A percentile compares a stretch with the other conserved stretches of the same genome.
phyloP scores from a whole-genome alignment of 2,797 vertebrate species.

The Thunnus albacares region DNA sequence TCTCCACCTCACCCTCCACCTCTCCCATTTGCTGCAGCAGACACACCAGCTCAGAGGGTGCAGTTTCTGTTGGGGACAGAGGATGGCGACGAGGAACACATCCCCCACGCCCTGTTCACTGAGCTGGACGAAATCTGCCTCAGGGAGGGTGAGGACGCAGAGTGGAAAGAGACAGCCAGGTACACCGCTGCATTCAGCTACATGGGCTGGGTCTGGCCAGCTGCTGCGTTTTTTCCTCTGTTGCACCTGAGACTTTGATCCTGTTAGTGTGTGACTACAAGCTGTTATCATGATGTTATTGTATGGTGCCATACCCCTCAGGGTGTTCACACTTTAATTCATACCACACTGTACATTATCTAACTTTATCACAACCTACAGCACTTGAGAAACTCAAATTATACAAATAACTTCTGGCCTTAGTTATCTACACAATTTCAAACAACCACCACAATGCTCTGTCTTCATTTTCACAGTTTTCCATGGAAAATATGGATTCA shows the following conservation, averaged over 20 bases:
- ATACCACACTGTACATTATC: background rate
- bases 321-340: background rate
- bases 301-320: background rate
- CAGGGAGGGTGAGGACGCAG: slow-evolving; percentile 95
- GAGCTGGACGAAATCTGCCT: slow-evolving; percentile 98
- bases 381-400: background rate
- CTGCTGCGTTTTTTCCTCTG: slow-evolving; percentile 5
- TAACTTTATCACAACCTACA: background rate
- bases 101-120: slow-evolving; percentile 98
- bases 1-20: background rate
- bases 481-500: background rate
- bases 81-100: slow-evolving; percentile 97
- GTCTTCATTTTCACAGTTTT: too few species aligned
- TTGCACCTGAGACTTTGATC: slow-evolving; percentile 33
- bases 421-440: too few species aligned
- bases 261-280: background rate
- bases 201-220: slow-evolving; percentile 22
- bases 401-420: too few species aligned
- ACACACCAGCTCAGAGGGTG: slow-evolving; percentile 97
- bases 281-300: background rate
- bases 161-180: slow-evolving; percentile 99
- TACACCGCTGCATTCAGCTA: slow-evolving; percentile 62
- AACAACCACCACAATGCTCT: background rate
- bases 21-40: slow-evolving; percentile 71
- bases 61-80: slow-evolving; percentile 98